A percentile compares a stretch with the other conserved stretches of the same genome.
phyloP scores from a whole-genome alignment of 2,113 vertebrate genomes.

The Brachyhypopomus occidentalis region DNA sequence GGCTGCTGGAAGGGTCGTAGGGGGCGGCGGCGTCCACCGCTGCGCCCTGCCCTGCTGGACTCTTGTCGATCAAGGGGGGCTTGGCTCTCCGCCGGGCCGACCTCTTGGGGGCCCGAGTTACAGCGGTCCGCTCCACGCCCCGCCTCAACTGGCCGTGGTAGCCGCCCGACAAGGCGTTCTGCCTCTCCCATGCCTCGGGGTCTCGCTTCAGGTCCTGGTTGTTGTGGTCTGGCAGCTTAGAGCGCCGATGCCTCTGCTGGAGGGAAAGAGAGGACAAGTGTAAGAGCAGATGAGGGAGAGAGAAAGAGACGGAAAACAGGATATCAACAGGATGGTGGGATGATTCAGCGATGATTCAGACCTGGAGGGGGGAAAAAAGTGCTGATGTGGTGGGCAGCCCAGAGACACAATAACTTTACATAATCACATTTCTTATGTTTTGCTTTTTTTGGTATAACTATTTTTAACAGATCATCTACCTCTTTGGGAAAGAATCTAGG shows the following conservation, averaged over 20 bases:
- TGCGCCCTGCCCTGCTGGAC: conserved; percentile 55
- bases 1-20: conserved; percentile 79
- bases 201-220: conserved; percentile 79
- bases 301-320: too few relatives aligned
- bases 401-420: not conserved
- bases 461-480: conserved; percentile 4
- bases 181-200: conserved; percentile 73
- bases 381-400: not conserved
- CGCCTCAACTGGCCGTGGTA: conserved; percentile 78
- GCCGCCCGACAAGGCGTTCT: conserved; percentile 68
- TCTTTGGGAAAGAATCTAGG: conserved; percentile 7
- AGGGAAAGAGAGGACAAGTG: not conserved
- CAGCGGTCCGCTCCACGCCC: conserved; percentile 70
- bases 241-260: conserved; percentile 83
- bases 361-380: not conserved
- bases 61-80: conserved; percentile 63
- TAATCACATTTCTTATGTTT: not conserved
- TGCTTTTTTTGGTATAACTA: not conserved
- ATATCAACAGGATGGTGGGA: too few relatives aligned
- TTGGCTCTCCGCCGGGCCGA: conserved; percentile 70
- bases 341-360: not conserved
- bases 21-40: conserved; percentile 59
- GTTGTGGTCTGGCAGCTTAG: conserved; percentile 84
- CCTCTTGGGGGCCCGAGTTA: conserved; percentile 64
- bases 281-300: too few relatives aligned